These are phyloP conservation scores for Eupeodes luniger DNA, from an alignment of 2,888 invertebrate species.

Conservation along the genomic window DNA sequence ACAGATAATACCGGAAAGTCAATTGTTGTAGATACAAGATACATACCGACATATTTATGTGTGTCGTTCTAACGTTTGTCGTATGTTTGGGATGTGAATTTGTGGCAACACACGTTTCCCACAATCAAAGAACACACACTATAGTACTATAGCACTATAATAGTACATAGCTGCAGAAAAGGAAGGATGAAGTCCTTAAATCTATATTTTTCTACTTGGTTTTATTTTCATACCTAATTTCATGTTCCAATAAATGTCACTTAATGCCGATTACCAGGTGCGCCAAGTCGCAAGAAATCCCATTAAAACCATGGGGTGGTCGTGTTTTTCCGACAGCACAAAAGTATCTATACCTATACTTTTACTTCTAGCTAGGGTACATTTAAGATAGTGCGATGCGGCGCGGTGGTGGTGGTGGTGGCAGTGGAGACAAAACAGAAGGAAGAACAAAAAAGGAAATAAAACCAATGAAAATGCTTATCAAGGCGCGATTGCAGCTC, in stretches of 20 bases:
- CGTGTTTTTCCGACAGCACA: conserved; percentile 7
- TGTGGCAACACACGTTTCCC: conserved; percentile 7
- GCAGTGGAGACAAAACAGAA: not conserved
- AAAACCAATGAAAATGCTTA: conserved; percentile 10
- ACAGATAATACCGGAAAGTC: conserved; percentile 76
- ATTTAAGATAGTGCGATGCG: conserved; percentile 9
- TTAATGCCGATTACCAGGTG: conserved; percentile 77
- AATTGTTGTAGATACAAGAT: conserved; percentile 67
- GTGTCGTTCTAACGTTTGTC: not conserved
- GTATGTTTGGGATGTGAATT: conserved; percentile 1
- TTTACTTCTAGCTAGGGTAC: not conserved
- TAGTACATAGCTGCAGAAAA: not conserved
- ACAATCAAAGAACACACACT: not conserved
- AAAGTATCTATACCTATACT: not conserved
- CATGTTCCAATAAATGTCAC: conserved; percentile 77
- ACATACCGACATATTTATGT: not conserved
- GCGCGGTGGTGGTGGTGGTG: too few relatives aligned
- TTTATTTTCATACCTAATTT: conserved; percentile 61
- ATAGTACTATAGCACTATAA: conserved; percentile 9
- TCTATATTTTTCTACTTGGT: conserved; percentile 39
- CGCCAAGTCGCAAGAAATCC: conserved; percentile 67
- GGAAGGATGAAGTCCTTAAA: conserved; percentile 63
- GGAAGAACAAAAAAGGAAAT: conserved; percentile 1
- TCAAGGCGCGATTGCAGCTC: conserved; percentile 24
- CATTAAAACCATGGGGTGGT: conserved; percentile 60